These are phyloP conservation scores for Prorops nasuta DNA, from an alignment of 1,140 invertebrate species.

Conservation along the genomic window DNA sequence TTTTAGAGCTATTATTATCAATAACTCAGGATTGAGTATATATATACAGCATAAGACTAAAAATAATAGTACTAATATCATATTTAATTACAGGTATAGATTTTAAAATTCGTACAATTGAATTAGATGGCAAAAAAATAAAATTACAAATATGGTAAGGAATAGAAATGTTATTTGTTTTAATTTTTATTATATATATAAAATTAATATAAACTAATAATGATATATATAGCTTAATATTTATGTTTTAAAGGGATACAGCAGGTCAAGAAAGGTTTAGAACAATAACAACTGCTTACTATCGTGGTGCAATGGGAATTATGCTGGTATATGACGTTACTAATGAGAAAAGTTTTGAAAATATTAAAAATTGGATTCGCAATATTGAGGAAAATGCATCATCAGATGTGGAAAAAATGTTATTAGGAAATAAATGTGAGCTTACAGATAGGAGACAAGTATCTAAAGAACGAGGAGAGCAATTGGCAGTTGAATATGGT, in stretches of 20 bases:
- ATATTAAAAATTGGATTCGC: slow-evolving; percentile 98
- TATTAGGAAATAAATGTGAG: slow-evolving; percentile 94
- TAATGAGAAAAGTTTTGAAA: slow-evolving; percentile 97
- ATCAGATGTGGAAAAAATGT: slow-evolving; percentile 93
- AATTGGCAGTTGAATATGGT: slow-evolving; percentile 84
- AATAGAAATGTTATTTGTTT: no score
- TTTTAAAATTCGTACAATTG: slow-evolving; percentile 98
- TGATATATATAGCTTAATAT: no score
- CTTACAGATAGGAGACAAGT: slow-evolving; percentile 86
- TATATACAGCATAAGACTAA: no score
- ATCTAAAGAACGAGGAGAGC: slow-evolving; percentile 67
- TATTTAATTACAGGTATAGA: slow-evolving; percentile 87
- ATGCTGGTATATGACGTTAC: slow-evolving; percentile 99
- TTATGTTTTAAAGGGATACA: slow-evolving; percentile 74
- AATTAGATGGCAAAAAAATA: slow-evolving; percentile 96
- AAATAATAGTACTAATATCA: no score
- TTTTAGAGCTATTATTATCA: no score
- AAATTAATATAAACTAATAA: no score
- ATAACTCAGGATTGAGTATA: no score
- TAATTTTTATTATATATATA: no score
- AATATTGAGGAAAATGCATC: slow-evolving; percentile 98
- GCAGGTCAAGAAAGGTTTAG: slow-evolving; percentile 95
- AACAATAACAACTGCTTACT: slow-evolving; percentile 98
- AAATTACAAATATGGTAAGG: slow-evolving; percentile 96
- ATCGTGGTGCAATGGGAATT: slow-evolving; percentile 97